phyloP scores from a whole-genome alignment of 2,888 invertebrate species.

The Hyposoter didymator region DNA sequence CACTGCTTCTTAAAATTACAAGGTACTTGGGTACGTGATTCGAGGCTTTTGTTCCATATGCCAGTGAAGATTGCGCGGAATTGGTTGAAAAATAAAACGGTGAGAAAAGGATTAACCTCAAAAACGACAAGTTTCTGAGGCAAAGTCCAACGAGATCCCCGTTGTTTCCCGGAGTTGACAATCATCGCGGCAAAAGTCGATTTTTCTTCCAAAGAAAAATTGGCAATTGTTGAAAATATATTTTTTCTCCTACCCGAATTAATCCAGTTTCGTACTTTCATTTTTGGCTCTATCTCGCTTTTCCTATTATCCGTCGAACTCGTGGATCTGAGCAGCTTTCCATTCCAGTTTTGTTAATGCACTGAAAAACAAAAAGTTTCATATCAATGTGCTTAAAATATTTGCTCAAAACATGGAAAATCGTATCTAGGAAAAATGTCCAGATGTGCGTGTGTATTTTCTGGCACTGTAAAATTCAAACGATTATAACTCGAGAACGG shows the following conservation, averaged over 20 bases:
- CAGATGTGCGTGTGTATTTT: too few relatives aligned
- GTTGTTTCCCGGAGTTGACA: slow-evolving; percentile 8
- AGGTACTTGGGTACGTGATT: slow-evolving; percentile 20
- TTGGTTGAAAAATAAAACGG: not conserved
- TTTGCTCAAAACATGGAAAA: too few relatives aligned
- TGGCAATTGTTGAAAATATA: not conserved
- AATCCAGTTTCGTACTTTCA: slow-evolving; percentile 59
- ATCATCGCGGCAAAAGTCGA: slow-evolving; percentile 24
- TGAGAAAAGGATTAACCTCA: not conserved
- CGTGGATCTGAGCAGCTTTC: slow-evolving; percentile 75
- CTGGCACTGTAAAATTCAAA: too few relatives aligned
- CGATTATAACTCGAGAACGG: too few relatives aligned
- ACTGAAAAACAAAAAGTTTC: slow-evolving; percentile 74
- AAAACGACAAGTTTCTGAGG: not conserved
- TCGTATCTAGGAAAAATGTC: too few relatives aligned
- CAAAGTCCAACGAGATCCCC: not conserved
- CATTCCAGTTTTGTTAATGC: slow-evolving; percentile 76
- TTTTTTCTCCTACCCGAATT: slow-evolving; percentile 45
- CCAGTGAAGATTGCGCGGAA: not conserved
- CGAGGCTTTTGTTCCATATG: not conserved
- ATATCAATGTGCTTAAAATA: not conserved
- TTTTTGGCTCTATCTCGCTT: slow-evolving; percentile 5
- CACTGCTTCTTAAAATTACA: slow-evolving; percentile 15
- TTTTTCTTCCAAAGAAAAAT: slow-evolving; percentile 17
- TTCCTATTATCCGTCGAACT: slow-evolving; percentile 76